Evolutionary conservation across 1,140 invertebrate genomes (phyloP), one percentile per base, ranked within the genome.

Genomic region (Plutomurus gul): DNA sequence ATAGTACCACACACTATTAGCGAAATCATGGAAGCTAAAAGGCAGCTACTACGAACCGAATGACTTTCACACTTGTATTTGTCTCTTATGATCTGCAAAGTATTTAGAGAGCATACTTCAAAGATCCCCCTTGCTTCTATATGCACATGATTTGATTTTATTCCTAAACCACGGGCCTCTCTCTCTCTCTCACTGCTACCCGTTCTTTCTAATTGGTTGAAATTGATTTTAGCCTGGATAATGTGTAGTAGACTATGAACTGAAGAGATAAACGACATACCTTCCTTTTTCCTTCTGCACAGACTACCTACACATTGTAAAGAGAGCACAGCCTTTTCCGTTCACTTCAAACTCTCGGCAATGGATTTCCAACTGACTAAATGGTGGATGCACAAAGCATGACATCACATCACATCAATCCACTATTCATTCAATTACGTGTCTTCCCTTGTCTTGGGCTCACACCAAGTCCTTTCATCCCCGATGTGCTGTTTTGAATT

Each of bases 31-130:
- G n/a, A n/a, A n/a, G n/a, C n/a, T n/a, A n/a, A n/a, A n/a, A n/a
- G n/a, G n/a, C n/a, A n/a, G n/a, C n/a, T n/a, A n/a, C n/a, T n/a
- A 65, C 36, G 51, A 27, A 60, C 33, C 27, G 56, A 65, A 65
- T 65, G 56, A 65, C 56, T 65, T 65, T 65, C 56, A 27, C 56
- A 65, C 56, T 65, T 65, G 16, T 65, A 25, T n/a, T 36, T 65
- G 56, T 65, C 56, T 65, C 56, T 33, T 65, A 25, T 65, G 27
- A 65, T 65, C 56, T 51, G 18, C 47, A n/a, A n/a, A n/a, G n/a
- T 51, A 18, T 65, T n/a, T 65, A n/a, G 56, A 25, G 8, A 30
- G 22, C n/a, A 65, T 65, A 65, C 56, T 65, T 65, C 56, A 65
- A 65, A 65, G 56, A 65, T 65, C 56, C 27, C 36, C n/a, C n/a